Conservation (phyloP, 2,113 vertebrate species). For the Diphyllodes magnificus region DNA sequence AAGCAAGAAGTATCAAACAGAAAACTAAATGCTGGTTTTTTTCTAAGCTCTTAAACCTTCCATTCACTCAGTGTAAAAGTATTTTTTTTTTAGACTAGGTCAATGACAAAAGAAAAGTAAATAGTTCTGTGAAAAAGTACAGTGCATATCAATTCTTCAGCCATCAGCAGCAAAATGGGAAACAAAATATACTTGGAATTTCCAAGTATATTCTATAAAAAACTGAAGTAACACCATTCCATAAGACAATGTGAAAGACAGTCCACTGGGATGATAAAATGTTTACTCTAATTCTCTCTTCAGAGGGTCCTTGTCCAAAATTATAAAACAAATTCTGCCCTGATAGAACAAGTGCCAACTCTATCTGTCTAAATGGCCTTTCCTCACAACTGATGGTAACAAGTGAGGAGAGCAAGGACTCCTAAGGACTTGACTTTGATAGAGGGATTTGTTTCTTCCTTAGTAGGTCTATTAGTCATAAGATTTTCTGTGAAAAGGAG, state of each 20-base stretch:
- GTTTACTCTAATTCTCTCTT: not conserved
- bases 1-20: not conserved
- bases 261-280: not conserved
- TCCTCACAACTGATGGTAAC: not conserved
- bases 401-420: not conserved
- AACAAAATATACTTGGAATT: not conserved
- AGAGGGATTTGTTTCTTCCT: not conserved
- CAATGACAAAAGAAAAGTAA: not conserved
- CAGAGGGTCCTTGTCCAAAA: not conserved
- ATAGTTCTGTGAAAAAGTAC: not conserved
- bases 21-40: not conserved
- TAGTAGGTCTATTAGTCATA: not conserved
- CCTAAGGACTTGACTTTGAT: not conserved
- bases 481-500: not conserved
- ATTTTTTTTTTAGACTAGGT: not conserved
- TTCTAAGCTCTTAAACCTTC: not conserved
- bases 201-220: not conserved
- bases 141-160: not conserved
- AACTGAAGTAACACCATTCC: not conserved
- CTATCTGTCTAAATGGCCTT: not conserved
- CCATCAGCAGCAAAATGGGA: not conserved
- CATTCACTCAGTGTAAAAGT: not conserved
- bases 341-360: not conserved
- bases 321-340: not conserved
- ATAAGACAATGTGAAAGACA: not conserved